Evolutionary conservation across 2,797 vertebrate genomes (phyloP).

Genomic region (Clarias platycephalus): DNA sequence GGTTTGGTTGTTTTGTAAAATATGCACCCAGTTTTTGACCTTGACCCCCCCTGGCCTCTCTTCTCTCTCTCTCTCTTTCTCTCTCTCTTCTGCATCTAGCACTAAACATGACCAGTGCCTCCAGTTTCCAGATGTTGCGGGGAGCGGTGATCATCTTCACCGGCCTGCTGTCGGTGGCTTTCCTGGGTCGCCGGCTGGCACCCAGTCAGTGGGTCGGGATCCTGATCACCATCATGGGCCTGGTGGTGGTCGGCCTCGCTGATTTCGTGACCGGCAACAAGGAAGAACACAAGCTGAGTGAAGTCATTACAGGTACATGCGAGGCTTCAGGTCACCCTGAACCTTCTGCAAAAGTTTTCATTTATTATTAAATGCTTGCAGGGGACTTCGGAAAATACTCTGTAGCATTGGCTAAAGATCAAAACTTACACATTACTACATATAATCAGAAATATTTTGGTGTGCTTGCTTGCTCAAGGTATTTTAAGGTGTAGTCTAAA

Average conservation of each 20-base stretch:
- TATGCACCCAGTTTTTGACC: not conserved
- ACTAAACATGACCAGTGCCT: conserved; percentile 93
- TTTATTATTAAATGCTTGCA: not conserved
- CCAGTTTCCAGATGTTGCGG: conserved; percentile 96
- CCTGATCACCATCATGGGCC: conserved; percentile 82
- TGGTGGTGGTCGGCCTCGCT: conserved; percentile 87
- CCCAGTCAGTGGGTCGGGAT: conserved; percentile 89
- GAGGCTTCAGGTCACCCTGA: not conserved
- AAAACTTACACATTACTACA: not conserved
- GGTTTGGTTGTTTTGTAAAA: not conserved
- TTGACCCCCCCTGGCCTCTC: not conserved
- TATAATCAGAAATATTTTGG: not conserved
- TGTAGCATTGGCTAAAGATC: not conserved
- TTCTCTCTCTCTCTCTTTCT: not conserved
- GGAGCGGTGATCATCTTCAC: conserved; percentile 93
- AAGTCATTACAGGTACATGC: conserved; percentile 88
- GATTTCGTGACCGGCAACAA: conserved; percentile 76
- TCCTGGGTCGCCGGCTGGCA: conserved; percentile 80
- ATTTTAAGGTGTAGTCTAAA: not conserved
- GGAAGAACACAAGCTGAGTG: conserved; percentile 76
- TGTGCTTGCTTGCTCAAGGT: not conserved
- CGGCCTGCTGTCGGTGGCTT: conserved; percentile 88
- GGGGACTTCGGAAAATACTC: not conserved
- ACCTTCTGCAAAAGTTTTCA: not conserved
- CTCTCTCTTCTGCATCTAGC: conserved; percentile 65